phyloP scores from a whole-genome alignment of 2,113 vertebrate genomes.

The Cheilinus undulatus region DNA sequence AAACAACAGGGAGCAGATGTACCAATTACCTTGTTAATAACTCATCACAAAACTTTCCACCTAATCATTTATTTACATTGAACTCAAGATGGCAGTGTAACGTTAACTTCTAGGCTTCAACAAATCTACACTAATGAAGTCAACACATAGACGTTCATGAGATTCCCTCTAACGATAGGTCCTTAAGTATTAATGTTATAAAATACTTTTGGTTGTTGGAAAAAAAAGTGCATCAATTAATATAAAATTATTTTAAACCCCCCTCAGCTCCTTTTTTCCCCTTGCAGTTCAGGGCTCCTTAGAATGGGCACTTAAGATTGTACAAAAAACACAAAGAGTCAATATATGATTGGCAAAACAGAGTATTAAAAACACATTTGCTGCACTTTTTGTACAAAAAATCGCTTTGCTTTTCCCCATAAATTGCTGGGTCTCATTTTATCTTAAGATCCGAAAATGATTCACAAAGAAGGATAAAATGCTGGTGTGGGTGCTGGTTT shows the following conservation, averaged over 20 bases:
- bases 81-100: slow-evolving; percentile 41
- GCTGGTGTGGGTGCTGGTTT: no score
- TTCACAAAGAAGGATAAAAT: neutral
- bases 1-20: neutral
- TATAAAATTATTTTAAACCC: no score
- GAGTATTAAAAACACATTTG: no score
- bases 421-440: neutral
- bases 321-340: no score
- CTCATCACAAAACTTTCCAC: neutral
- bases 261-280: no score
- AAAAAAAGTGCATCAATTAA: no score
- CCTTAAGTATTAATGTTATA: no score
- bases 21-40: slow-evolving; percentile 37
- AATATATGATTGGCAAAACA: no score
- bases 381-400: no score
- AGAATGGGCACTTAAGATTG: no score
- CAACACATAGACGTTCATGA: neutral
- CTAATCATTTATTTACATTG: slow-evolving; percentile 5
- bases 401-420: neutral
- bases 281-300: neutral
- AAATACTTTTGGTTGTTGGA: no score
- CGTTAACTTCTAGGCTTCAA: neutral
- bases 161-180: no score
- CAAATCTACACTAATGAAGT: neutral
- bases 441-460: neutral